phyloP scores from a whole-genome alignment of 2,113 vertebrate genomes.

The Sphaerodactylus townsendi region DNA sequence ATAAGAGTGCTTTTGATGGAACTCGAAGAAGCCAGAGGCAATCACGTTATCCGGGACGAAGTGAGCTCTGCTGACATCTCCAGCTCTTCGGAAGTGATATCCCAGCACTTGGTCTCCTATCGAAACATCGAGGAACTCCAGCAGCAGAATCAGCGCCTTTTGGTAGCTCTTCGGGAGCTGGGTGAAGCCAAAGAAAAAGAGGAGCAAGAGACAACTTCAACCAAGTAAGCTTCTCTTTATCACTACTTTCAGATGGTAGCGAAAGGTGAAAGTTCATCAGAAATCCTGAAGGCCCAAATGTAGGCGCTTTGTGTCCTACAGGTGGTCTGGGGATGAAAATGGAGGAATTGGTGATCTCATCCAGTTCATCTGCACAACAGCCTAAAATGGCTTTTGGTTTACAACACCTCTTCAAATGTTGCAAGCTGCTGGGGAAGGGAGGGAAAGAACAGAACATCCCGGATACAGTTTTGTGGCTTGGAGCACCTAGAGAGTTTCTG shows the following conservation, averaged over 20 bases:
- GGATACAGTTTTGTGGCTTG: too few species aligned
- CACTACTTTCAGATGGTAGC: not conserved
- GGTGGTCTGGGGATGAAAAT: too few species aligned
- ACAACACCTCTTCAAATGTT: too few species aligned
- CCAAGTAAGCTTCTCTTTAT: conserved; percentile 72
- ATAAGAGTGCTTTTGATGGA: conserved; percentile 92
- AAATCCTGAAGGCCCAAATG: not conserved
- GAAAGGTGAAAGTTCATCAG: not conserved
- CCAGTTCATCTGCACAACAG: too few species aligned
- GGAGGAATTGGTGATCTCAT: too few species aligned
- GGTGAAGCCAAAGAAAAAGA: conserved; percentile 89
- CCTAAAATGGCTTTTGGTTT: too few species aligned
- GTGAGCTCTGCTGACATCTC: conserved; percentile 89
- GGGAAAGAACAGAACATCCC: too few species aligned
- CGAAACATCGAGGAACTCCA: conserved; percentile 94
- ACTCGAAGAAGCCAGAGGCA: conserved; percentile 95
- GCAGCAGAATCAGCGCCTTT: conserved; percentile 93
- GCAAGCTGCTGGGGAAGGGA: too few species aligned
- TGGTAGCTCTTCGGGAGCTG: conserved; percentile 90
- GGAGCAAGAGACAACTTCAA: conserved; percentile 84
- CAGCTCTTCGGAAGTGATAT: conserved; percentile 95
- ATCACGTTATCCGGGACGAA: conserved; percentile 88
- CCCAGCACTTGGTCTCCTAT: conserved; percentile 92
- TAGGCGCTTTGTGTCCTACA: too few species aligned
- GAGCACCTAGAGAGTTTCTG: too few species aligned